Evolutionary conservation across 2,888 invertebrate species (phyloP).

Genomic region (Lissocephala sabroskyi): DNA sequence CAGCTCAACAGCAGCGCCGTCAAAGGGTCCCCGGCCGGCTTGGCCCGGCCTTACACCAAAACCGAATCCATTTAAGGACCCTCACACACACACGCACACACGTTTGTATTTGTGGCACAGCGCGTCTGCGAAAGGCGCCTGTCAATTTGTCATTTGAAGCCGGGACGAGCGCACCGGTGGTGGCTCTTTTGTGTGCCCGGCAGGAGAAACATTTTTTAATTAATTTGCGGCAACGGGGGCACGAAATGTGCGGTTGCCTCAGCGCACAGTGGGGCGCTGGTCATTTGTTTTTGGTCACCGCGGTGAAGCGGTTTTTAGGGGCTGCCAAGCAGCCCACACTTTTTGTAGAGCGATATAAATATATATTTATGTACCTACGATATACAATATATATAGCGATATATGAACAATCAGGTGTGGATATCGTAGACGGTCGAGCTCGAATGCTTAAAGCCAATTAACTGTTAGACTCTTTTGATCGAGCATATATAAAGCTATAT

Average conservation of each 20-base stretch:
- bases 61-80: slow-evolving; percentile 70
- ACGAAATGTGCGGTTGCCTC: slow-evolving; percentile 11
- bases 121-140: slow-evolving; percentile 18
- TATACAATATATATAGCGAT: slow-evolving; percentile 25
- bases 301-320: no score
- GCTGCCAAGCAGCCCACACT: no score
- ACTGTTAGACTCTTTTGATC: slow-evolving; percentile 27
- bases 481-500: slow-evolving; percentile 7
- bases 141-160: slow-evolving; percentile 56
- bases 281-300: slow-evolving; percentile 40
- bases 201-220: slow-evolving; percentile 55
- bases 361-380: slow-evolving; percentile 30
- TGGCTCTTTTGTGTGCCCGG: slow-evolving; percentile 28
- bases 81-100: neutral
- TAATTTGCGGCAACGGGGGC: slow-evolving; percentile 50
- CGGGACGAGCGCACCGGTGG: slow-evolving; percentile 23
- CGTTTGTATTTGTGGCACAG: slow-evolving; percentile 57
- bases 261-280: slow-evolving; percentile 22
- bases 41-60: slow-evolving; percentile 67
- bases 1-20: slow-evolving; percentile 24
- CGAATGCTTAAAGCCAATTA: slow-evolving; percentile 31
- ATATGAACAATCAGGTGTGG: slow-evolving; percentile 5
- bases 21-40: slow-evolving; percentile 27
- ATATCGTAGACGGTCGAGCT: slow-evolving; percentile 24
- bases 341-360: no score